Conservation (phyloP, 2,113 vertebrate genomes). For the Brachionichthys hirsutus region DNA sequence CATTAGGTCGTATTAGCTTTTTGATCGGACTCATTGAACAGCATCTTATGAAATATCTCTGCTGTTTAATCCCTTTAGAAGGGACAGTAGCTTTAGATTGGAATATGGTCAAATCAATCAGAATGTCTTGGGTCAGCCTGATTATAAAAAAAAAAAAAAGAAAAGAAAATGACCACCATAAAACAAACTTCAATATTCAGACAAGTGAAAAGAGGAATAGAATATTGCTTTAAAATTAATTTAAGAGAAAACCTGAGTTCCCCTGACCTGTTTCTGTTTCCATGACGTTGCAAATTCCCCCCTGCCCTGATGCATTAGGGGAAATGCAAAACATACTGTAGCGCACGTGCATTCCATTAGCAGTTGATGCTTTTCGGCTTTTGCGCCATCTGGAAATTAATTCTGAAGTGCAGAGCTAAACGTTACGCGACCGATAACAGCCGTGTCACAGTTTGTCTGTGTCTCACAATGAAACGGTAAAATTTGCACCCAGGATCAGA, state of each 20-base stretch:
- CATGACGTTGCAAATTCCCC: too few relatives aligned
- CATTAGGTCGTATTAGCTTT: too few relatives aligned
- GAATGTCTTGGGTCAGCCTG: too few relatives aligned
- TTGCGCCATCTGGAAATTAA: not conserved
- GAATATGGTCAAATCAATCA: slow-evolving; percentile 4
- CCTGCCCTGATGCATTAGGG: too few relatives aligned
- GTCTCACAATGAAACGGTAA: not conserved
- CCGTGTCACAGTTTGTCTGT: slow-evolving; percentile 2
- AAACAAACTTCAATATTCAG: too few relatives aligned
- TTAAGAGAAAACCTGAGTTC: not conserved
- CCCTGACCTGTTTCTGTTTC: too few relatives aligned
- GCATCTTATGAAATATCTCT: too few relatives aligned
- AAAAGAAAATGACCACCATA: too few relatives aligned
- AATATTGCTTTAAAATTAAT: not conserved
- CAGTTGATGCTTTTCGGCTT: not conserved
- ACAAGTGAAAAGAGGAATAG: not conserved
- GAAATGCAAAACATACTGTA: not conserved
- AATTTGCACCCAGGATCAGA: not conserved
- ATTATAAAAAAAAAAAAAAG: too few relatives aligned
- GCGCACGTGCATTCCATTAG: not conserved
- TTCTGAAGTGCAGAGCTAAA: not conserved
- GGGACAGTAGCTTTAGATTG: not conserved
- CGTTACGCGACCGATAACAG: not conserved
- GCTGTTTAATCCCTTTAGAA: too few relatives aligned
- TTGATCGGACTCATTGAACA: too few relatives aligned